Evolutionary conservation across 2,888 invertebrate species (phyloP), one percentile per base, ranked within the genome.

Genomic region (Phlogophora meticulosa): DNA sequence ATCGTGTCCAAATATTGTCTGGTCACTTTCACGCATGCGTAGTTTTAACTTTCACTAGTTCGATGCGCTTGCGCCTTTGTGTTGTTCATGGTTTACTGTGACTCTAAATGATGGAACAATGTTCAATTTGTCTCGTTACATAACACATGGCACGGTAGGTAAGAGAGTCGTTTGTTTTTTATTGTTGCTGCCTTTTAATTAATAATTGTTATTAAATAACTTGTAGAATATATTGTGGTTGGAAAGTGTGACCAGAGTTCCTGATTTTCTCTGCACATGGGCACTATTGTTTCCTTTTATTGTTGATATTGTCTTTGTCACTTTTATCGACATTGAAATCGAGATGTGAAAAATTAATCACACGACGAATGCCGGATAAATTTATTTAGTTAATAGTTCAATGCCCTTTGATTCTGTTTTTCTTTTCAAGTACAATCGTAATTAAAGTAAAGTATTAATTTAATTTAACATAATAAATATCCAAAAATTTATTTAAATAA

Each of bases 1-100:
- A 7, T 78, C 72, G 59, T 63, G 71, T 71, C 80, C 84, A 79
- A 88, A 87, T 83, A 80, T 81, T 80, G 80, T 75, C 71, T 56
- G 67, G 67, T 77, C 66, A 85, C 87, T 88, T 88, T 90, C 89
- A 85, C 89, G 84, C 87, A 82, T 78, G 79, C 81, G 64, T 69
- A 69, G 77, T 85, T 83, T 76, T 81, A 83, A 90, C 91, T 91
- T 91, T 91, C 92, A 88, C 91, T 88, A 64, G 63, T 60, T 59
- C 49, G 53, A 46, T 62, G 69, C 60, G 78, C 66, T 55, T 51
- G 49, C 52, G 65, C 22, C 55, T 66, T 76, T 78, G 63, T 64
- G 65, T 73, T 20, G 63, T 75, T 76, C 76, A 72, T 61, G 72
- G 85, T 78, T 77, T 77, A 72, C 70, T 76, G 76, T 81, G 58